Conservation (phyloP, 2,113 vertebrate genomes). For the Carollia perspicillata region DNA sequence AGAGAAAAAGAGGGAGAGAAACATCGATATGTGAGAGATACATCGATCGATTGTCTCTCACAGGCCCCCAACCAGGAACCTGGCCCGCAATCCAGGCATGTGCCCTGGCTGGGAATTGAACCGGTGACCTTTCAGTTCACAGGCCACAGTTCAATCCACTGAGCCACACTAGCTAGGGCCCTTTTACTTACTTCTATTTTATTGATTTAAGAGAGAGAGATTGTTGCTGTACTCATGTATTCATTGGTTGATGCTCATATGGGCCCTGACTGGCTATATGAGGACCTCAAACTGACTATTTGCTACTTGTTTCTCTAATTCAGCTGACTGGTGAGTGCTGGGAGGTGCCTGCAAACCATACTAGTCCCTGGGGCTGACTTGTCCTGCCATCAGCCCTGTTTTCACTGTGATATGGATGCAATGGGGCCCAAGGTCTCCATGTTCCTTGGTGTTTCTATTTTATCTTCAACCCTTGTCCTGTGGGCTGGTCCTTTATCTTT, state of each 20-base stretch:
- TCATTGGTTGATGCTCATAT: no score
- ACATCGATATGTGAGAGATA: background rate
- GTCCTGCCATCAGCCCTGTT: background rate
- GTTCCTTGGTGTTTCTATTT: constrained; percentile 61
- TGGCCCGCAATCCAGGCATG: no score
- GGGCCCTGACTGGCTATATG: no score
- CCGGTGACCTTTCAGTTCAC: no score
- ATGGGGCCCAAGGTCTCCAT: constrained; percentile 51
- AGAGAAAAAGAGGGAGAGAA: no score
- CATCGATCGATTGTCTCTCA: background rate
- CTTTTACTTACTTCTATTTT: no score
- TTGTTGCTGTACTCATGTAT: no score
- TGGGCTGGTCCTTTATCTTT: constrained; percentile 50
- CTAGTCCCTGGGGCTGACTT: background rate
- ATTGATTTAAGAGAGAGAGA: no score
- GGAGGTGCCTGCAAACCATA: background rate
- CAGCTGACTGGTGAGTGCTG: background rate
- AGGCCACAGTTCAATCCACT: background rate
- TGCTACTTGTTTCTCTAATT: background rate
- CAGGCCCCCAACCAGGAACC: rapidly evolving
- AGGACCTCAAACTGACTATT: background rate
- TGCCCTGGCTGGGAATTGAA: no score
- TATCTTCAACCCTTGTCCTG: constrained; percentile 64
- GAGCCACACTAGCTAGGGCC: background rate
- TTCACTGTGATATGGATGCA: background rate